Percentiles rank a stretch among this genome's conserved stretches.
Conservation (phyloP, 2,888 invertebrate species). For the Caenorhabditis doughertyi region DNA sequence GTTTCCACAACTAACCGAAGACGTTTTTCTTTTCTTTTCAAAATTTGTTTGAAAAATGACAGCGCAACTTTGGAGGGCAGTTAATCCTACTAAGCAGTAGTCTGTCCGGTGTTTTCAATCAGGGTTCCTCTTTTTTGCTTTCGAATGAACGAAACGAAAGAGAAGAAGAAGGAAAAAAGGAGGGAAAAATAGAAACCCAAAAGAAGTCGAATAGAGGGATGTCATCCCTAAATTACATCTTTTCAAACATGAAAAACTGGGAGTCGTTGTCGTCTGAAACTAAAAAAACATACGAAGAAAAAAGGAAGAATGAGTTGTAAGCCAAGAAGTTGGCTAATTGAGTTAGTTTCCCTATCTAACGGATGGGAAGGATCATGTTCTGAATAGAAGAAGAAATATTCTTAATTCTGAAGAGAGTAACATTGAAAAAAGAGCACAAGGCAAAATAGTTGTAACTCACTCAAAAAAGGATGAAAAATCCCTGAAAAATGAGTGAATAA, state of each 20-base stretch:
- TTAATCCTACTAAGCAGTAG: slow-evolving; percentile 61
- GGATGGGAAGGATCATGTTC: slow-evolving; percentile 53
- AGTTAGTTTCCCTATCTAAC: slow-evolving; percentile 52
- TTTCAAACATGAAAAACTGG: slow-evolving; percentile 57
- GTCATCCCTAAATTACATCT: slow-evolving; percentile 61
- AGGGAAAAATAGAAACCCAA: slow-evolving; percentile 29
- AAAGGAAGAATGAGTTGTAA: background rate
- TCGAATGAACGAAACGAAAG: slow-evolving; percentile 1
- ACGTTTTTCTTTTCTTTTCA: slow-evolving; percentile 11
- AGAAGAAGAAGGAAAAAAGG: background rate
- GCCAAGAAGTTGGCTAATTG: slow-evolving; percentile 59
- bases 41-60: slow-evolving; percentile 53
- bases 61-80: slow-evolving; percentile 50
- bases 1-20: slow-evolving; percentile 15
- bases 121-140: slow-evolving; percentile 33
- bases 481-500: slow-evolving; percentile 23
- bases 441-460: slow-evolving; percentile 1
- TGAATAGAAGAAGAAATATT: slow-evolving; percentile 29
- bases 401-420: background rate
- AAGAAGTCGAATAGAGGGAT: slow-evolving; percentile 32
- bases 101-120: slow-evolving; percentile 50
- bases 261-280: slow-evolving; percentile 48
- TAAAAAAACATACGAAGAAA: slow-evolving; percentile 31
- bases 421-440: slow-evolving; percentile 7
- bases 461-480: slow-evolving; percentile 5